Conservation (phyloP, 2,888 invertebrate genomes). For the Leptogaster cylindrica region DNA sequence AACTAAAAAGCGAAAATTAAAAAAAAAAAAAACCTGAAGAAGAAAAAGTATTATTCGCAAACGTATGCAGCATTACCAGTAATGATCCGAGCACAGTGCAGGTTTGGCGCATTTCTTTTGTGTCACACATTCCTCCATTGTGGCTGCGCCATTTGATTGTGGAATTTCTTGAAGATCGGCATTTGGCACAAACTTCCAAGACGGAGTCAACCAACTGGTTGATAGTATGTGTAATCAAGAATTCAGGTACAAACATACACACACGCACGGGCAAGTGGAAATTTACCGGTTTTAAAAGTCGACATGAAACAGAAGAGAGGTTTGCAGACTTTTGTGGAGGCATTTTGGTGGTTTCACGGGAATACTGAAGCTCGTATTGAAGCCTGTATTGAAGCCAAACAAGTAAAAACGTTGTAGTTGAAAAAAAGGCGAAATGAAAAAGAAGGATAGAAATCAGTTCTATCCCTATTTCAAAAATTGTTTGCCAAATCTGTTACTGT, state of each 20-base stretch:
- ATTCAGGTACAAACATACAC: too few relatives aligned
- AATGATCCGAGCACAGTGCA: too few relatives aligned
- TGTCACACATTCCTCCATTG: conserved; percentile 8
- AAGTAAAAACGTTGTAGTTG: too few relatives aligned
- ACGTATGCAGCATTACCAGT: too few relatives aligned
- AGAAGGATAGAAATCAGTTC: too few relatives aligned
- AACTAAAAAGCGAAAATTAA: not conserved
- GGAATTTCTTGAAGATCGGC: conserved; percentile 33
- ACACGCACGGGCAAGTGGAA: conserved; percentile 6
- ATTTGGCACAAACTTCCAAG: conserved; percentile 28
- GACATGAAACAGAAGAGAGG: not conserved
- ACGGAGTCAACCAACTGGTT: not conserved
- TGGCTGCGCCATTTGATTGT: conserved; percentile 18
- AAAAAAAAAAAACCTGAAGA: not conserved
- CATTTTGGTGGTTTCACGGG: too few relatives aligned
- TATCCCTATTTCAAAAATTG: too few relatives aligned
- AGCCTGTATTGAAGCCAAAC: too few relatives aligned
- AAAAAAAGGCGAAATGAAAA: too few relatives aligned
- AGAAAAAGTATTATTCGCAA: not conserved
- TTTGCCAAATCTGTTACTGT: too few relatives aligned
- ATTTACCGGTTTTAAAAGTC: conserved; percentile 18
- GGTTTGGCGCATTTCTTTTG: conserved; percentile 2
- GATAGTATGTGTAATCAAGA: not conserved
- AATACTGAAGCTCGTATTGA: too few relatives aligned
- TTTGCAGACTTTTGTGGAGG: not conserved